phyloP scores from a whole-genome alignment of 2,888 invertebrate genomes.

The Nomada flava region DNA sequence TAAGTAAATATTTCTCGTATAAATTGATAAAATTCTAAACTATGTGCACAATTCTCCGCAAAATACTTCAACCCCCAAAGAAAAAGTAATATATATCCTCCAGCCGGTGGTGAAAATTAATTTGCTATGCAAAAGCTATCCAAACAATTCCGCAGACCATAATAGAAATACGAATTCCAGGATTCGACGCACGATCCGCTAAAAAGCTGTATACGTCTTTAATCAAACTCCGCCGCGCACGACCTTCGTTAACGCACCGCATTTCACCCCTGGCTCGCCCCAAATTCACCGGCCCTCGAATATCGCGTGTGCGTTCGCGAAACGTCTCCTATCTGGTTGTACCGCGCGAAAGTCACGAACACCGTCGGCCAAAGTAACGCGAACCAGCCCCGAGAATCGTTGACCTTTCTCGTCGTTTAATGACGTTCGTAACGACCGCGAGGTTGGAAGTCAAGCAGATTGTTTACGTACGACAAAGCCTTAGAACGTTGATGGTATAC shows the following conservation, averaged over 20 bases:
- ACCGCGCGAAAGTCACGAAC: slow-evolving; percentile 4
- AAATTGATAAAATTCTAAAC: too few relatives aligned
- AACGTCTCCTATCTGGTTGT: neutral
- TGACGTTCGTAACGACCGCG: slow-evolving; percentile 60
- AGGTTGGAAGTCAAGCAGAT: slow-evolving; percentile 47
- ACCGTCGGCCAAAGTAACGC: slow-evolving; percentile 2
- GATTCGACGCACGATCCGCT: neutral
- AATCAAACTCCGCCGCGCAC: neutral
- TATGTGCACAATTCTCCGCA: too few relatives aligned
- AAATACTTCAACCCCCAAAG: too few relatives aligned
- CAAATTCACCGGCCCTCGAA: slow-evolving; percentile 4
- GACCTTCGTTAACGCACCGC: slow-evolving; percentile 10
- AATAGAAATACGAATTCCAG: neutral
- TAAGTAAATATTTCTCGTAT: too few relatives aligned
- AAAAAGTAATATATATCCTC: too few relatives aligned
- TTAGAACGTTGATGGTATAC: slow-evolving; percentile 35
- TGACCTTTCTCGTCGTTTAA: slow-evolving; percentile 51
- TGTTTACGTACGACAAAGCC: slow-evolving; percentile 63
- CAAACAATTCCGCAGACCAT: too few relatives aligned
- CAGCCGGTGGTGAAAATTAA: too few relatives aligned
- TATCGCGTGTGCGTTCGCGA: neutral
- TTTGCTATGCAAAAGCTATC: too few relatives aligned
- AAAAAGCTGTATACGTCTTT: neutral
- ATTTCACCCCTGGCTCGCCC: neutral
- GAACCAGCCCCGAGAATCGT: slow-evolving; percentile 39